Percentiles rank a stretch among this genome's conserved stretches.
phyloP scores from a whole-genome alignment of 2,888 invertebrate genomes.

The Frankliniella fusca region DNA sequence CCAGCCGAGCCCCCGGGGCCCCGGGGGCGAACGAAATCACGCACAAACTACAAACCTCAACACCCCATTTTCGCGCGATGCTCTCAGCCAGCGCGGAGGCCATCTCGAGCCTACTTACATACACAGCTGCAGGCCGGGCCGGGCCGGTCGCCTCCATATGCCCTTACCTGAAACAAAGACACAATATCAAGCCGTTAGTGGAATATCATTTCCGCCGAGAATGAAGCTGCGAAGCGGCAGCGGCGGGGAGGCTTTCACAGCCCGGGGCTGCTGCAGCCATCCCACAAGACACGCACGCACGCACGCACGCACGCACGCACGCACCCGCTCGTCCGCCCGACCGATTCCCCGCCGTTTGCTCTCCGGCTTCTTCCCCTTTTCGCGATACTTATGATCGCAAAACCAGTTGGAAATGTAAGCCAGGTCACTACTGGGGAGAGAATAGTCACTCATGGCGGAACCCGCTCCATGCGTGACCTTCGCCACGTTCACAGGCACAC shows the following conservation, averaged over 20 bases:
- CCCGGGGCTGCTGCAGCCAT: not conserved
- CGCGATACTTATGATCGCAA: slow-evolving; percentile 16
- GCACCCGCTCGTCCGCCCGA: too few relatives aligned
- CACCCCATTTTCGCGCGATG: too few relatives aligned
- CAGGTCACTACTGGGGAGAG: not conserved
- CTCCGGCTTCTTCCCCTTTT: not conserved
- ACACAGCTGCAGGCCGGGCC: not conserved
- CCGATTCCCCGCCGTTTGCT: not conserved
- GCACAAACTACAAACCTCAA: too few relatives aligned
- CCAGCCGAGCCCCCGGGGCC: too few relatives aligned
- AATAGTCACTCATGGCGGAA: not conserved
- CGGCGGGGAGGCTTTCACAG: not conserved
- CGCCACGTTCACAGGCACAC: not conserved
- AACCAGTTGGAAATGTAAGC: slow-evolving; percentile 26
- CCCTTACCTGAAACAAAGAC: slow-evolving; percentile 19
- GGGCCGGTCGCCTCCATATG: not conserved
- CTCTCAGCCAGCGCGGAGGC: too few relatives aligned
- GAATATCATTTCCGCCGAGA: slow-evolving; percentile 13
- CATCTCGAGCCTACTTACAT: not conserved
- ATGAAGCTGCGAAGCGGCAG: not conserved
- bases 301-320: too few relatives aligned
- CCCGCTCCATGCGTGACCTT: slow-evolving; percentile 5
- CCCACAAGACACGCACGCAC: too few relatives aligned
- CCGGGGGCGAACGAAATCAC: too few relatives aligned
- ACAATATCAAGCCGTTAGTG: slow-evolving; percentile 9